Evolutionary conservation across 2,888 invertebrate species (phyloP).

Genomic region (Catocala sponsa): DNA sequence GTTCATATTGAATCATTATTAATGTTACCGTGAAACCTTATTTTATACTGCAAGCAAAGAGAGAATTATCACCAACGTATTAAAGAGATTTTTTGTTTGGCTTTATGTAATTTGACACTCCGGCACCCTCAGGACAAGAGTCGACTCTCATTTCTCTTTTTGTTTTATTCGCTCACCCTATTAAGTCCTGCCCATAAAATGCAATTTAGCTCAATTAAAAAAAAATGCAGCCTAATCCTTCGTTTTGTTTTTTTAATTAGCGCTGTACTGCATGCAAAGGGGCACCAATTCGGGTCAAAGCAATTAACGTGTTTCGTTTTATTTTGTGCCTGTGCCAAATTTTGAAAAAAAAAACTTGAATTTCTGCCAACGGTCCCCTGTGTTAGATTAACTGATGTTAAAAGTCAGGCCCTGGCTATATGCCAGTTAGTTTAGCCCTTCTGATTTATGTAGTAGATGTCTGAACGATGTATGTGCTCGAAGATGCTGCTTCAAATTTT

Average conservation of each 20-base stretch:
- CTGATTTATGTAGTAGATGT: constrained; percentile 65
- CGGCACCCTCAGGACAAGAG: not conserved
- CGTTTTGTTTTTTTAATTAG: constrained; percentile 64
- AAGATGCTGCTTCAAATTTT: constrained; percentile 13
- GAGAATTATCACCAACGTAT: too few relatives aligned
- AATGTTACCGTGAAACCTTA: too few relatives aligned
- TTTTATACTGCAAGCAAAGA: too few relatives aligned
- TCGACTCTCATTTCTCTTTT: not conserved
- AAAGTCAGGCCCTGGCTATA: constrained; percentile 70
- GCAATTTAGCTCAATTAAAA: constrained; percentile 38
- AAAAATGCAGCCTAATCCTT: constrained; percentile 39
- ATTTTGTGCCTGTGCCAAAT: constrained; percentile 79
- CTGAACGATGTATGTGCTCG: constrained; percentile 1
- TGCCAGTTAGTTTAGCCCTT: constrained; percentile 60
- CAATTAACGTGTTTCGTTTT: constrained; percentile 79
- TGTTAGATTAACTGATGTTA: constrained; percentile 82
- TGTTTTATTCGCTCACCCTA: not conserved
- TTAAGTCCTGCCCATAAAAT: constrained; percentile 8
- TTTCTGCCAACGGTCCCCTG: constrained; percentile 69
- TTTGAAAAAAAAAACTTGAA: constrained; percentile 77
- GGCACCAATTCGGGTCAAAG: constrained; percentile 72
- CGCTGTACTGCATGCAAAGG: constrained; percentile 56
- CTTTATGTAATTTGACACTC: too few relatives aligned
- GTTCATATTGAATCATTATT: too few relatives aligned
- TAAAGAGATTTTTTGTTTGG: too few relatives aligned